These are phyloP conservation scores for Galagoides demidoff DNA, from an alignment of 2,797 vertebrate genomes.

Conservation along the genomic window DNA sequence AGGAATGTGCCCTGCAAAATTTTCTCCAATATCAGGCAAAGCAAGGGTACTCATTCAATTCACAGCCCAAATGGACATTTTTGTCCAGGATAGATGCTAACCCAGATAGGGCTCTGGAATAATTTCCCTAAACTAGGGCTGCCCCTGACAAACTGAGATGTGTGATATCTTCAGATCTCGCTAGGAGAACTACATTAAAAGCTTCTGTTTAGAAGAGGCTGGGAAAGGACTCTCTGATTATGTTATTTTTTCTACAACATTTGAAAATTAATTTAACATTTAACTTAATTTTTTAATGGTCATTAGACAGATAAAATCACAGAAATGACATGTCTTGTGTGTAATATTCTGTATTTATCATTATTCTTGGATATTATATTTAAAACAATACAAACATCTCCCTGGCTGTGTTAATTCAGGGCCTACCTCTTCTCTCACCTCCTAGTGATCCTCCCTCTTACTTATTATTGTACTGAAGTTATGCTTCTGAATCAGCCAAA, in stretches of 20 bases:
- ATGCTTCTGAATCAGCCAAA: slow-evolving; percentile 28
- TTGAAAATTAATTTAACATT: neutral
- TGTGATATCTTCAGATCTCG: neutral
- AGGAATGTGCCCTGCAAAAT: neutral
- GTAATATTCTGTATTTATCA: neutral
- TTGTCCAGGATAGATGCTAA: neutral
- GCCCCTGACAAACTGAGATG: neutral
- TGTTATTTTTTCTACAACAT: neutral
- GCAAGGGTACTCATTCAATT: neutral
- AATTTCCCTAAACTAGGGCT: neutral
- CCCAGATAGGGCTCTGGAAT: neutral
- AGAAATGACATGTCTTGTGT: neutral
- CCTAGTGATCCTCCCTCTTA: neutral
- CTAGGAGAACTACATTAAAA: neutral
- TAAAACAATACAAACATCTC: neutral
- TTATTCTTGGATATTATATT: neutral
- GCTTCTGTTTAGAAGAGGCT: neutral
- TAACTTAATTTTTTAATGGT: neutral
- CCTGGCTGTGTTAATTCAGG: neutral
- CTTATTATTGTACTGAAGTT: neutral
- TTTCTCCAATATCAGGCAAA: neutral
- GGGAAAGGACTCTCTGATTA: neutral
- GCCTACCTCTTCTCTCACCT: neutral
- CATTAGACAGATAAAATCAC: neutral
- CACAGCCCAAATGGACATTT: neutral